phyloP scores from a whole-genome alignment of 2,888 invertebrate genomes.

The Dolichopus griseipennis region DNA sequence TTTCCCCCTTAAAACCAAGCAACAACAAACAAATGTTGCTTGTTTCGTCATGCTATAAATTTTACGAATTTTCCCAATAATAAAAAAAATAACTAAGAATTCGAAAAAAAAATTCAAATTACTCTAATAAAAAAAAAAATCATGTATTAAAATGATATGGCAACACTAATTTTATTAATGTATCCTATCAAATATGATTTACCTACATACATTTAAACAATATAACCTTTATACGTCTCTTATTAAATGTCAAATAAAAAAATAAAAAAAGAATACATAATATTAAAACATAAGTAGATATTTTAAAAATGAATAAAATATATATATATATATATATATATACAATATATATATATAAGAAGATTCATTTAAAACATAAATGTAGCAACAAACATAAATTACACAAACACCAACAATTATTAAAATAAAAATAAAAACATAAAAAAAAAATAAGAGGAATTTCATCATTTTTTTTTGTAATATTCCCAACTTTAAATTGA shows the following conservation, averaged over 20 bases:
- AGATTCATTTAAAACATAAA: too few species aligned
- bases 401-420: background rate
- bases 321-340: too few species aligned
- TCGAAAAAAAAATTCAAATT: too few species aligned
- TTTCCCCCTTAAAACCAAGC: too few species aligned
- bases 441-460: background rate
- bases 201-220: background rate
- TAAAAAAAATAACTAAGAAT: too few species aligned
- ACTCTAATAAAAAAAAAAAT: too few species aligned
- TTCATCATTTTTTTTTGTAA: too few species aligned
- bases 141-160: background rate
- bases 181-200: background rate
- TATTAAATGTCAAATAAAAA: background rate
- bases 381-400: background rate
- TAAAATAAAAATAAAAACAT: background rate
- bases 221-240: background rate
- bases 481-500: too few species aligned
- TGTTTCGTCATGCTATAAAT: background rate
- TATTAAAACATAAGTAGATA: too few species aligned
- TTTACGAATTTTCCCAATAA: background rate
- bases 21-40: background rate
- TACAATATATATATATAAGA: background rate
- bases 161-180: slow-evolving; percentile 4
- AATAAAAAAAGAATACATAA: background rate
- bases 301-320: too few species aligned